Conservation (phyloP, 2,113 vertebrate species). For the Cervus canadensis region DNA sequence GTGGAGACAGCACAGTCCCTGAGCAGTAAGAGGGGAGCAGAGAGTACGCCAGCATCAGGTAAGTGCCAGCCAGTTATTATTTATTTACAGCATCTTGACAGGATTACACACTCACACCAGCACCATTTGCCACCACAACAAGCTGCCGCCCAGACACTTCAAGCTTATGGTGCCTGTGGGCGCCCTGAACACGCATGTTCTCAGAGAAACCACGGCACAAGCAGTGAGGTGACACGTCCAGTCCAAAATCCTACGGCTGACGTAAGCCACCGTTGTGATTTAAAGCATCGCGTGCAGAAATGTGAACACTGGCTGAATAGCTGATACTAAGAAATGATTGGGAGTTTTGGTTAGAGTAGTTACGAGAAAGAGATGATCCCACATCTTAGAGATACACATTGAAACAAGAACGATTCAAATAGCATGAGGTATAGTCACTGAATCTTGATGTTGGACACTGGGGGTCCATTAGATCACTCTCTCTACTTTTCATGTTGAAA, state of each 20-base stretch:
- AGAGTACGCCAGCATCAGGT: accelerated
- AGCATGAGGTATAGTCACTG: not conserved
- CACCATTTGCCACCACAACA: not conserved
- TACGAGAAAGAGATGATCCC: not conserved
- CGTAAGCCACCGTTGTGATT: not conserved
- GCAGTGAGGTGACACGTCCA: not conserved
- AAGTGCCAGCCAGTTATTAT: too few species aligned
- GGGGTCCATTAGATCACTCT: not conserved
- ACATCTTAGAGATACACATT: not conserved
- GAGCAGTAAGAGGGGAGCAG: not conserved
- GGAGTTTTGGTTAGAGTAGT: not conserved
- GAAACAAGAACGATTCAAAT: not conserved
- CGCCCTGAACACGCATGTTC: not conserved
- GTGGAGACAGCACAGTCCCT: not conserved
- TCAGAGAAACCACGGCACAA: not conserved
- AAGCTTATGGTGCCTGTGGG: not conserved
- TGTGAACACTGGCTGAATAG: not conserved
- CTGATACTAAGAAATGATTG: not conserved
- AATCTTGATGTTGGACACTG: not conserved
- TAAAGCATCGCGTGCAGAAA: not conserved
- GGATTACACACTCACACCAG: not conserved
- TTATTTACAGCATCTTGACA: not conserved
- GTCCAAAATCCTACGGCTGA: not conserved
- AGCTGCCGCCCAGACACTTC: not conserved
- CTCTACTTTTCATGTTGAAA: not conserved